Evolutionary conservation across 1,140 invertebrate species (phyloP), one percentile per base, ranked within the genome.

Genomic region (Glossosoma conforme): DNA sequence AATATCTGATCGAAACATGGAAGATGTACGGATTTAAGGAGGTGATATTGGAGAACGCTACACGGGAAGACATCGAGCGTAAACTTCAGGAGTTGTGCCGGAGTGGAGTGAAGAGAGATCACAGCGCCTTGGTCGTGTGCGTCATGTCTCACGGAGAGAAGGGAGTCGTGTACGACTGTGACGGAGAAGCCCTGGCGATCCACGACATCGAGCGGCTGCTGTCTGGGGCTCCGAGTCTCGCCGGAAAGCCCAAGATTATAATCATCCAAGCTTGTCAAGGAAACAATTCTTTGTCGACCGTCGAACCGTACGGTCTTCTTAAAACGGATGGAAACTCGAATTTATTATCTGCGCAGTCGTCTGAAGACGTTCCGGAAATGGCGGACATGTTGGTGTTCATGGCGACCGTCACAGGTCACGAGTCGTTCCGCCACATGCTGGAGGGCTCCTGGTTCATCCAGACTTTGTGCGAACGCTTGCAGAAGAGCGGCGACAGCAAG

Each of bases 251-350:
- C 3, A 53, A 54, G 43, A 43, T 54, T 20, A 25, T 58, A 5
- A 38, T 58, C 10, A 50, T 58, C 21, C 56, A 58, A 50, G 51
- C 56, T 14, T 58, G 56, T 22, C 40, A 52, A 43, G 56, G 56
- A n/a, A 35, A 50, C 18, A 41, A 54, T 4, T 33, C 35, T 17
- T 25, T 57, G 44, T 13, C 18, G 6, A 9, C 24, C 8, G 20
- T 36, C 14, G 9, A 47, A 13, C 18, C 15, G 14, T 18, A 49
- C 9, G 10, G 21, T 32, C 4, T 37, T 14, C 21, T 17, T 36
- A 2, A n/a, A 3, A 33, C 32, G 3, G 45, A 47, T n/a, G 45
- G 45, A 22, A 13, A 14, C 1, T 20, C 8, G 14, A 10, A 10
- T 43, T 9, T 5, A 11, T 6, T 11, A 44, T 33, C 5, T 44